Evolutionary conservation across 1,140 invertebrate genomes (phyloP).

Genomic region (Saxidomus purpurata): DNA sequence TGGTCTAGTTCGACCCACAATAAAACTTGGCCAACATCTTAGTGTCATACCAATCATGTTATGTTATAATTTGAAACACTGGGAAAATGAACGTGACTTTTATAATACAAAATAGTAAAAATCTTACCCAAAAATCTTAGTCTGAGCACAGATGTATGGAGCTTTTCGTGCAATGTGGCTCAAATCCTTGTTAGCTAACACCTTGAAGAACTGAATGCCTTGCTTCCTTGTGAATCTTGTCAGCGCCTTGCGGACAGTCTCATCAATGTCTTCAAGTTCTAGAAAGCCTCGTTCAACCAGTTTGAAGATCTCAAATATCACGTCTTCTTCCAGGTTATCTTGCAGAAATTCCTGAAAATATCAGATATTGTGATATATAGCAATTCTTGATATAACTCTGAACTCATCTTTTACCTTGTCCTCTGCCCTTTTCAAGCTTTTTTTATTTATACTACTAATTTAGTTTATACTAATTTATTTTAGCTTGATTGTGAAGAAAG

Average conservation of each 20-base stretch:
- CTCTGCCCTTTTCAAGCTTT: neutral
- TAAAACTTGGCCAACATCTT: no score
- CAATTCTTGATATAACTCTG: neutral
- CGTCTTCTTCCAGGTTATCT: slow-evolving; percentile 29
- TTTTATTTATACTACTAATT: neutral
- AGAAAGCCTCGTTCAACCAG: slow-evolving; percentile 34
- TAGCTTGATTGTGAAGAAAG: no score
- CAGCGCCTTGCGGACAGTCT: slow-evolving; percentile 6
- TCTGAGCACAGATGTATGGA: slow-evolving; percentile 36
- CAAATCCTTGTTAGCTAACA: slow-evolving; percentile 32
- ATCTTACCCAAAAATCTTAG: slow-evolving; percentile 50
- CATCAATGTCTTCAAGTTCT: slow-evolving; percentile 30
- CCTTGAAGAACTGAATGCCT: slow-evolving; percentile 52
- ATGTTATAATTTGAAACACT: no score
- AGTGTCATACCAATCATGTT: no score
- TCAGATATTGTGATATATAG: no score
- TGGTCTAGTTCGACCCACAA: no score
- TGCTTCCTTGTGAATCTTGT: neutral
- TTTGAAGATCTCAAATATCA: slow-evolving; percentile 55
- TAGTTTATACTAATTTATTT: no score
- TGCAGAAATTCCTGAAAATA: slow-evolving; percentile 37
- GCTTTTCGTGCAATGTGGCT: slow-evolving; percentile 27
- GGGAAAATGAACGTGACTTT: no score
- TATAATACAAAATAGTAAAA: no score
- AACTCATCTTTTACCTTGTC: neutral